Evolutionary conservation across 2,797 vertebrate genomes (phyloP).

Genomic region (Adelosebastes latens): DNA sequence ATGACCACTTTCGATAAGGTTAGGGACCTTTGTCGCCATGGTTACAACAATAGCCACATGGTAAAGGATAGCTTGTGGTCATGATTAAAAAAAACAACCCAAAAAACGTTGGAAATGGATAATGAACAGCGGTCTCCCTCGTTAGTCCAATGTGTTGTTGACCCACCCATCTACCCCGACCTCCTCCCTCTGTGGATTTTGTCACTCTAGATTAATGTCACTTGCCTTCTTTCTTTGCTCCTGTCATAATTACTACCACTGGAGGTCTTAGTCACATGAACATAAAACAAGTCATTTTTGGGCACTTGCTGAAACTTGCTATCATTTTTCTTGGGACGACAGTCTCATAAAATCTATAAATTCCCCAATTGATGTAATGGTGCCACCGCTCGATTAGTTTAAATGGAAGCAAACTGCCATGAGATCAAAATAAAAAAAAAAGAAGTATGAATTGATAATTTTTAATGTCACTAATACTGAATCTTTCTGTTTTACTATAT

Average conservation of each 20-base stretch:
- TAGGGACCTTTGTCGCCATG: background rate
- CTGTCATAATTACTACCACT: background rate
- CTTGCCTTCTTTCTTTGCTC: too few species aligned
- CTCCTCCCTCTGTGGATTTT: too few species aligned
- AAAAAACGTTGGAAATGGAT: background rate
- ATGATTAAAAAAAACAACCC: background rate
- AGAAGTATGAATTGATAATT: background rate
- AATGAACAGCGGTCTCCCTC: background rate
- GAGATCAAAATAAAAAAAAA: background rate
- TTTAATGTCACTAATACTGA: background rate
- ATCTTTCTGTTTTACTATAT: background rate
- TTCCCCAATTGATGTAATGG: background rate
- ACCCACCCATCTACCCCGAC: too few species aligned
- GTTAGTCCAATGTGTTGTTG: background rate
- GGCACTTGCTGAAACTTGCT: background rate
- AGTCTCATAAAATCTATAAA: background rate
- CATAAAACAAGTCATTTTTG: background rate
- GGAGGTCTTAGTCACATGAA: background rate
- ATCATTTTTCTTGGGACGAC: background rate
- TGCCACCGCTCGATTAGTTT: background rate
- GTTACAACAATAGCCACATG: background rate
- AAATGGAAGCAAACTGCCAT: background rate
- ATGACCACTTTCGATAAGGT: too few species aligned
- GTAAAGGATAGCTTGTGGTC: background rate
- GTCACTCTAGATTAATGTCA: too few species aligned